Evolutionary conservation across 2,888 invertebrate genomes (phyloP).

Genomic region (Neocrepidodera transversa): DNA sequence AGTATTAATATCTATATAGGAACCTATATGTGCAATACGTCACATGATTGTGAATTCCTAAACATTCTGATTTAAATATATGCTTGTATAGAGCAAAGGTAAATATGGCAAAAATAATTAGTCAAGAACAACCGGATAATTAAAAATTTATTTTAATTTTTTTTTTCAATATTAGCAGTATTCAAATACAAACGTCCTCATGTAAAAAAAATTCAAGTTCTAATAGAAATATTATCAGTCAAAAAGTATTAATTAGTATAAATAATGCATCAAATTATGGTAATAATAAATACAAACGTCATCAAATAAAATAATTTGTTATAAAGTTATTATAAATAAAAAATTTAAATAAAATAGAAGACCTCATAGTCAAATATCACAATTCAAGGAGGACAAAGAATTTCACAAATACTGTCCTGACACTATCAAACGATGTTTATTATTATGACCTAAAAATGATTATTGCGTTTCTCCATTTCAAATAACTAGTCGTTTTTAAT

Average conservation of each 20-base stretch:
- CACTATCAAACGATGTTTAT: neutral
- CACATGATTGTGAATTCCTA: constrained; percentile 30
- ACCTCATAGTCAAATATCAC: no score
- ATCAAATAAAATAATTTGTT: neutral
- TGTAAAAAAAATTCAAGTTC: neutral
- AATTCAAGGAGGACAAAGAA: no score
- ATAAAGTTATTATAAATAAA: no score
- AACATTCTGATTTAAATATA: constrained; percentile 27
- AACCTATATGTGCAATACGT: neutral
- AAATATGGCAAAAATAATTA: constrained; percentile 14
- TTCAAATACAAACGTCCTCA: constrained; percentile 9
- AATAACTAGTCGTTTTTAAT: neutral
- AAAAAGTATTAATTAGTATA: no score
- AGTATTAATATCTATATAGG: neutral
- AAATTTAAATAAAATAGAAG: no score
- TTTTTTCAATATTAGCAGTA: neutral
- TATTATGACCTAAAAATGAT: neutral
- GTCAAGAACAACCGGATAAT: constrained; percentile 8
- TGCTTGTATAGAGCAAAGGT: neutral
- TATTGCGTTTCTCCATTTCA: neutral
- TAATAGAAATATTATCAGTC: neutral
- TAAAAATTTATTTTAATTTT: constrained; percentile 6
- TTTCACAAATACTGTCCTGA: neutral
- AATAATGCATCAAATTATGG: no score
- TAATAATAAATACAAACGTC: neutral